A percentile compares a stretch with the other conserved stretches of the same genome.
Evolutionary conservation across 2,888 invertebrate species (phyloP).

Genomic region (Chrysodeixis includens): DNA sequence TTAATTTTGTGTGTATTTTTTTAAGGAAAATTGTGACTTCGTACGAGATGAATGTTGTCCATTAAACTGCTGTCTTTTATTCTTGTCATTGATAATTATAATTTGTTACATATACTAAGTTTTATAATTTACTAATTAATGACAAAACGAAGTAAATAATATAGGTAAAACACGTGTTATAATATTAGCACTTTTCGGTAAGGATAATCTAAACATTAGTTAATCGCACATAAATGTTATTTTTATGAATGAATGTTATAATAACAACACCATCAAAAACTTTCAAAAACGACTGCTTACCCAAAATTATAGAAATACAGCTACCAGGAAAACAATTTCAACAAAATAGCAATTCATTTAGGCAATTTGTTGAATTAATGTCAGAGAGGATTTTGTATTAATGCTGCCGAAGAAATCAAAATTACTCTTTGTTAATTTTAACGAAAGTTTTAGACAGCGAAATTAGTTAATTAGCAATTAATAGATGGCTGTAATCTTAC

Average conservation of each 20-base stretch:
- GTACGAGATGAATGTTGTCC: too few relatives aligned
- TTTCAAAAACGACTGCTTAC: conserved; percentile 24
- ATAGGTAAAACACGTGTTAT: too few relatives aligned
- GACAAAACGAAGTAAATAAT: too few relatives aligned
- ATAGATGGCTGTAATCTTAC: conserved; percentile 3
- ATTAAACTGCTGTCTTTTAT: too few relatives aligned
- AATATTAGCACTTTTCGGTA: too few relatives aligned
- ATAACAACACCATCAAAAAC: conserved; percentile 12
- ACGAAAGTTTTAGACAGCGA: background rate
- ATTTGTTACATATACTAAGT: too few relatives aligned
- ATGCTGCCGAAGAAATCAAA: background rate
- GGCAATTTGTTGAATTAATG: conserved; percentile 23
- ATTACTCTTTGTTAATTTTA: background rate
- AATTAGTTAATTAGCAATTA: background rate
- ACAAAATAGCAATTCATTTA: conserved; percentile 27
- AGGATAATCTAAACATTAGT: too few relatives aligned
- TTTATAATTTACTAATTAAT: too few relatives aligned
- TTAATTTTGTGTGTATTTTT: too few relatives aligned
- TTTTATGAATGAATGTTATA: background rate
- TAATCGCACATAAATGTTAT: too few relatives aligned
- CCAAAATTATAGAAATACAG: conserved; percentile 10
- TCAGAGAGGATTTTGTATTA: conserved; percentile 12
- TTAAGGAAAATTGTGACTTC: too few relatives aligned
- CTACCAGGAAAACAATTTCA: conserved; percentile 29
- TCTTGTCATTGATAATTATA: too few relatives aligned